Evolutionary conservation across 1,140 invertebrate species (phyloP), one percentile per base, ranked within the genome.

Genomic region (Asbolus verrucosus): DNA sequence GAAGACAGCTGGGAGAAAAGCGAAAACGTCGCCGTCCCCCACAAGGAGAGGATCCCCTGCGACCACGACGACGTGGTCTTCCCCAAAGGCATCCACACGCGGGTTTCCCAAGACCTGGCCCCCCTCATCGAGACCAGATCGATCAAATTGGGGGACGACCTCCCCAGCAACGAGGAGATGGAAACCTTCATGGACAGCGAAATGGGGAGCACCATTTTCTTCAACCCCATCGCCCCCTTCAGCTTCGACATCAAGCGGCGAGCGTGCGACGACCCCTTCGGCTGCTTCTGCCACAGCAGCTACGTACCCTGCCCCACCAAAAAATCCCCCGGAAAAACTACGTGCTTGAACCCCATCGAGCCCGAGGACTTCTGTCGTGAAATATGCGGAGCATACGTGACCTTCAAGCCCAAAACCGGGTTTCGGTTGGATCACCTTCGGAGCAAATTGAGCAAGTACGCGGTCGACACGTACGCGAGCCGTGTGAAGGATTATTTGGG

Each of bases 371-470:
- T 70, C 31, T 70, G 68, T 14, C 11, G 16, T 11, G 18, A n/a
- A 3, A 65, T 70, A 11, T 70, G 68, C 54, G 68, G 68, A 27
- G 36, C 21, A 15, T 65, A 70, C 21, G 33, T 71, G 8, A 30
- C 60, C 4, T 30, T 41, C 13, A 38, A 67, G 14, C 39, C 65
- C n/a, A 27, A 16, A 5, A 15, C 8, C 0, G n/a, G 14, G 60
- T 1, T 41, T 59, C 16, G 19, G 59, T 27, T 39, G 60, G 24
- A 15, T 3, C 24, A 27, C 24, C 24, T 9, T 1, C 14, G 13
- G 11, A 30, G 59, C 1, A 30, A 59, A 3, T 39, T 71, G 8
- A 39, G 31, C 4, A 31, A 18, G 4, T 71, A 43, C 30, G 13
- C 27, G 8, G 54, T 41, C 1, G 36, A 67, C 14, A 71, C 69